Evolutionary conservation across 2,113 vertebrate species (phyloP), one percentile per base, ranked within the genome.

Genomic region (Zosterops lateralis): DNA sequence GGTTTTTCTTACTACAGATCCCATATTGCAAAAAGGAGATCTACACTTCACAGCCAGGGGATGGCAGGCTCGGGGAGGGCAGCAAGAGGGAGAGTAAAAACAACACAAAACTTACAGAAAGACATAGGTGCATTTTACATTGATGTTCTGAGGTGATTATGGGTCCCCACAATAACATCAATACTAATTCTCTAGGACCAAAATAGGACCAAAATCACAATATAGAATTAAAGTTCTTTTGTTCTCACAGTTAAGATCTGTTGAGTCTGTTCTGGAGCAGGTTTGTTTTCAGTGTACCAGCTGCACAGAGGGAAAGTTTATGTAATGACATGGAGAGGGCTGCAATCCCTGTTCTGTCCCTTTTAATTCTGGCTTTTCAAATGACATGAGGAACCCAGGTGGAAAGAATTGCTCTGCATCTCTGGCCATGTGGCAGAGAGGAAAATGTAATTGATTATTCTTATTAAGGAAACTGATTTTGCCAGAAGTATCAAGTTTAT

Each of bases 391-490:
- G 91, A 95, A 92, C 71, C 64, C 94, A 96, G 92, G 92, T 96
- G 96, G 94, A 96, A 96, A 96, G 80, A 90, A 91, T 90, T 1
- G 0, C 57, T 95, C 67, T 72, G 53, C 80, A 77, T 84, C 82
- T 68, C 93, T 94, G 74, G 10, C 71, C 76, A 56, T 42, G 78
- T 87, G 77, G 83, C 90, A 97, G 74, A 90, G 45, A 84, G 54
- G 79, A 90, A 96, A 95, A 88, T 53, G 36, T 93, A 97, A 96
- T 92, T 96, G 93, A 97, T 95, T 96, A 84, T 88, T 93, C 88
- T 73, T 95, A 95, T 95, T 96, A 96, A 77, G 78, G 78, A 84
- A 94, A 89, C 51, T 25, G 62, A 2, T 72, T 96, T 94, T 95
- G 65, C 91, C 81, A 94, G 91, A 96, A 91, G 85, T 47, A 92